phyloP scores from a whole-genome alignment of 2,888 invertebrate genomes.

The Ditula angustiorana region DNA sequence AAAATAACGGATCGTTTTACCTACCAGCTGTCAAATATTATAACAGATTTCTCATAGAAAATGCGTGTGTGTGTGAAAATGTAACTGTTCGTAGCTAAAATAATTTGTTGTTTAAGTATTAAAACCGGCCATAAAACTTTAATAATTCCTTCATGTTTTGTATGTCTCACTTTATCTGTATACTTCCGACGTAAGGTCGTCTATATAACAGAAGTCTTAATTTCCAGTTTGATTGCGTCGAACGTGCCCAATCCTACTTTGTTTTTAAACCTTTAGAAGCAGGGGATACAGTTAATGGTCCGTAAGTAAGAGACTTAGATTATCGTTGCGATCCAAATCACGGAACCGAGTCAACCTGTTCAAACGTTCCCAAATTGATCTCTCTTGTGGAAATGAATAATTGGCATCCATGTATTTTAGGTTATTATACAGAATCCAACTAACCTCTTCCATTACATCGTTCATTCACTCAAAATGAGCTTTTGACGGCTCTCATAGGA shows the following conservation, averaged over 20 bases:
- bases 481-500: background rate
- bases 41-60: too few species aligned
- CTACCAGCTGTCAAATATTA: too few species aligned
- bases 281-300: constrained; percentile 50
- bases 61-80: too few species aligned
- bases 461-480: background rate
- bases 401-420: constrained; percentile 23
- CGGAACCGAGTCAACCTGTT: constrained; percentile 39
- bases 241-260: constrained; percentile 13
- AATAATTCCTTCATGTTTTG: too few species aligned
- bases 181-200: too few species aligned
- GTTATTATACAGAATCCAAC: constrained; percentile 8
- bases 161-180: too few species aligned
- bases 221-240: constrained; percentile 13
- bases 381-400: constrained; percentile 40
- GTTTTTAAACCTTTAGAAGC: constrained; percentile 31
- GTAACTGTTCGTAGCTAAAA: too few species aligned
- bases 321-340: constrained; percentile 41
- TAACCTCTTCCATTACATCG: background rate
- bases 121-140: too few species aligned
- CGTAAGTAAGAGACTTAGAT: constrained; percentile 50
- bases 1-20: too few species aligned
- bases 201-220: background rate
- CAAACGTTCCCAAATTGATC: constrained; percentile 38
- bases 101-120: too few species aligned